Evolutionary conservation across 1,140 invertebrate species (phyloP), one percentile per base, ranked within the genome.

Genomic region (Dendroctonus valens): DNA sequence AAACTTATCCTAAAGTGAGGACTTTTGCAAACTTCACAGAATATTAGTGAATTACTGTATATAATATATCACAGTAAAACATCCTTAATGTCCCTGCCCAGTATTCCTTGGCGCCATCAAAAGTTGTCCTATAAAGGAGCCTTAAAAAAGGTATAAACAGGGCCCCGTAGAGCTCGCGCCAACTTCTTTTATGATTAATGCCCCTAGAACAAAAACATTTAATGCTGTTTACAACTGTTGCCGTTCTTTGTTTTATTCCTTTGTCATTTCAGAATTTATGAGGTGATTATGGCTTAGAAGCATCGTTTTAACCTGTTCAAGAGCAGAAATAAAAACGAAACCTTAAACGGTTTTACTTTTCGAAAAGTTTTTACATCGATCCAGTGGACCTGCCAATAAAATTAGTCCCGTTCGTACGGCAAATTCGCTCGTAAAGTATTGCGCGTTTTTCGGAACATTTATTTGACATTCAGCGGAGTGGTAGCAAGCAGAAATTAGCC

Each of bases 211-310:
- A 58, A 58, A 58, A 58, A 58, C 55, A 46, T 46, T 58, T 58
- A 58, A 58, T 58, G 55, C 55, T 58, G 55, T 58, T 58, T 58
- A 58, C 55, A 58, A 58, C 55, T 58, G 55, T 44, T 58, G 55
- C 55, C 55, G 41, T 44, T 42, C 55, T 14, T 58, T 58, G 55
- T 58, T 58, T 58, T 58, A 58, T 58, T 55, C 15, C 55, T 58
- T 58, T 58, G 55, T 37, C 55, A 37, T 58, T 58, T 58, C 11
- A 44, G n/a, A 26, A 58, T 58, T 58, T 42, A 58, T 46, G 55
- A 58, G 55, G 41, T 46, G 55, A 44, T 58, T 58, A 58, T 55
- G 39, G 39, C 39, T 55, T 40, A 55, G 41, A 55, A 55, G 53
- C 11, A 55, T 26, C 26, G 26, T 26, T 26, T 26, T 26, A 26